Conservation (phyloP, 35 echinoderm and acorn worm species). For the Nesometra sesokonis region DNA sequence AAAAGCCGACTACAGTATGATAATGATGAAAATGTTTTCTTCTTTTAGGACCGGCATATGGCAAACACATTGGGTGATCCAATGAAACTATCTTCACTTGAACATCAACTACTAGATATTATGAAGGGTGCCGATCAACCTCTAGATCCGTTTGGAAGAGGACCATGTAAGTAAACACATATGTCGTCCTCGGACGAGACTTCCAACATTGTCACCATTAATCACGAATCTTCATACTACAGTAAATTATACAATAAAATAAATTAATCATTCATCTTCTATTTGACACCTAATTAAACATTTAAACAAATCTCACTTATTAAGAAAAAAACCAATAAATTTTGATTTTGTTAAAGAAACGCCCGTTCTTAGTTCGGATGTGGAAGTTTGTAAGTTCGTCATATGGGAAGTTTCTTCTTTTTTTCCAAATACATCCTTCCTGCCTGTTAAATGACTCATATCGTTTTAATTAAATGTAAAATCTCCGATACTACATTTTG, state of each 20-base stretch:
- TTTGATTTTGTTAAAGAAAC: neutral
- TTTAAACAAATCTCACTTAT: too few relatives aligned
- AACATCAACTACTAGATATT: slow-evolving; percentile 65
- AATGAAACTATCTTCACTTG: slow-evolving; percentile 56
- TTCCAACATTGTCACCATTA: too few relatives aligned
- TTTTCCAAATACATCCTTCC: neutral
- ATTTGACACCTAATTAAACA: too few relatives aligned
- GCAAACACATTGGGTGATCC: slow-evolving; percentile 19
- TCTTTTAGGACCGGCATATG: slow-evolving; percentile 14
- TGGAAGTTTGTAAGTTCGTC: neutral
- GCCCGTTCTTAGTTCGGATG: neutral
- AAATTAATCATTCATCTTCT: too few relatives aligned
- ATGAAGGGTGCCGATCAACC: slow-evolving; percentile 51
- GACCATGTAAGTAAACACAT: slow-evolving; percentile 71
- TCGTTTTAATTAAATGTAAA: neutral
- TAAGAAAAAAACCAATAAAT: too few relatives aligned
- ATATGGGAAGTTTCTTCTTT: too few relatives aligned
- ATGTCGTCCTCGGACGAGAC: too few relatives aligned
- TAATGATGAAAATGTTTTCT: neutral
- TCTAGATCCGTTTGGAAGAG: slow-evolving; percentile 40
- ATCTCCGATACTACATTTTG: neutral
- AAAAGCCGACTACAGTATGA: too few relatives aligned
- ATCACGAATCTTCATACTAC: too few relatives aligned
- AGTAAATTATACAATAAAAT: too few relatives aligned
- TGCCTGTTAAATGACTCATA: neutral